A percentile compares a stretch with the other conserved stretches of the same genome.
Conservation (phyloP, 1,140 invertebrate genomes). For the Rhagoletis pomonella region DNA sequence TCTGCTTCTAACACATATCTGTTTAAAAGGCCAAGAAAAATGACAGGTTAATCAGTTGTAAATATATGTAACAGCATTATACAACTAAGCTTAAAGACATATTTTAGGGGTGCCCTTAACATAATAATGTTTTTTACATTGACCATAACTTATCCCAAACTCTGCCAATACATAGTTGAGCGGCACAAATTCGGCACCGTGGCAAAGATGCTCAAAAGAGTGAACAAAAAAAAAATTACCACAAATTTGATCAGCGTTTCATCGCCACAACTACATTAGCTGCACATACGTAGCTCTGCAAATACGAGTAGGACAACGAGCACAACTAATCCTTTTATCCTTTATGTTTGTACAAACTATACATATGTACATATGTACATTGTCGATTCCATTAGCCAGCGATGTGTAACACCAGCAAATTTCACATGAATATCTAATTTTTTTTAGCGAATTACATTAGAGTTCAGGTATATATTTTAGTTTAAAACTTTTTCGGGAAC, state of each 20-base stretch:
- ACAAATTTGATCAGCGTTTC: constrained; percentile 10
- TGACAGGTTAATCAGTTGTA: too few relatives aligned
- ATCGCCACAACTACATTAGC: background rate
- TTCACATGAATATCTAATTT: constrained; percentile 14
- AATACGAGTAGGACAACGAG: background rate
- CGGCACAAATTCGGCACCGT: background rate
- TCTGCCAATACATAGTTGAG: background rate
- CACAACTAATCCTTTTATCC: background rate
- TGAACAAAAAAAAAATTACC: background rate
- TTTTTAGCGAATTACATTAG: background rate
- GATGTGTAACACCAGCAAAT: background rate
- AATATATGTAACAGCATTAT: too few relatives aligned
- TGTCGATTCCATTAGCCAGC: background rate
- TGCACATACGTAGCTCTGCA: too few relatives aligned
- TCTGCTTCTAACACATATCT: too few relatives aligned
- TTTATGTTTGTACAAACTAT: background rate
- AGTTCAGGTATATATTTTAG: background rate
- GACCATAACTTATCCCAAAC: background rate
- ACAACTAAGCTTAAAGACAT: too few relatives aligned
- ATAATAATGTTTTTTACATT: too few relatives aligned
- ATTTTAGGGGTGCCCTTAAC: too few relatives aligned
- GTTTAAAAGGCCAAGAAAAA: too few relatives aligned
- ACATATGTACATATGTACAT: constrained; percentile 10
- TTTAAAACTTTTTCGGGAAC: background rate
- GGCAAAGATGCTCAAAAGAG: background rate